Base-by-base conservation (phyloP, 64 coral and sea anemone genomes). In the Cladopsammia gracilis region DNA sequence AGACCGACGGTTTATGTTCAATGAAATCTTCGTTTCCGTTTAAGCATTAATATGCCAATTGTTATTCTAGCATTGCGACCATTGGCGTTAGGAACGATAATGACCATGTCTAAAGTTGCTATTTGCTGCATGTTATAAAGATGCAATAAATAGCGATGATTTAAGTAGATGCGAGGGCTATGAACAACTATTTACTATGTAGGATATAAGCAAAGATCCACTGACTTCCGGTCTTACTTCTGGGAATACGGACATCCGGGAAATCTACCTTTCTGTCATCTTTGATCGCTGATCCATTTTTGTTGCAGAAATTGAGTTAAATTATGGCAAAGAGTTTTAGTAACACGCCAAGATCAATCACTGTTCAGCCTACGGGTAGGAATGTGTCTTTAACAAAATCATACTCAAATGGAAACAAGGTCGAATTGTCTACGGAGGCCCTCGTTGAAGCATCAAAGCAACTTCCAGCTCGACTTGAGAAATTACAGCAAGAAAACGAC, bases 241-340 rank as follows among this genome's bases (percentile, higher is more conserved):
- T 49, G 47, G 16, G 72, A 75, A 75, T 20, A 75, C 25, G 50
- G 26, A 75, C 72, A 75, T 75, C 72, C 72, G 72, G 72, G 44
- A 75, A 18, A 50, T 75, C 34, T 34, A 34, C 34, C 34, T 34
- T 34, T 34, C 34, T 34, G 34, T 34, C 2, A 4, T 16, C 6
- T 49, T 49, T 4, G 69, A 73, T 48, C 42, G 2, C 34, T 34
- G 34, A 34, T 34, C 34, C 34, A 34, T 34, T 34, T 34, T 34
- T 34, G 34, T 34, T 34, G 34, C 34, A 34, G 34, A 34, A 34
- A 48, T 19, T 49, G 14, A 46, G 16, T n/a, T 48, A 46, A 42
- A 46, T 48, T 8, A 75, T 75, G 72, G 46, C 44, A 49, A 13
- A 4, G 14, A 18, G 0, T 75, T 13, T 10, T 9, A 12, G 46